phyloP scores from a whole-genome alignment of 2,113 vertebrate species.

The Lonchura striata region DNA sequence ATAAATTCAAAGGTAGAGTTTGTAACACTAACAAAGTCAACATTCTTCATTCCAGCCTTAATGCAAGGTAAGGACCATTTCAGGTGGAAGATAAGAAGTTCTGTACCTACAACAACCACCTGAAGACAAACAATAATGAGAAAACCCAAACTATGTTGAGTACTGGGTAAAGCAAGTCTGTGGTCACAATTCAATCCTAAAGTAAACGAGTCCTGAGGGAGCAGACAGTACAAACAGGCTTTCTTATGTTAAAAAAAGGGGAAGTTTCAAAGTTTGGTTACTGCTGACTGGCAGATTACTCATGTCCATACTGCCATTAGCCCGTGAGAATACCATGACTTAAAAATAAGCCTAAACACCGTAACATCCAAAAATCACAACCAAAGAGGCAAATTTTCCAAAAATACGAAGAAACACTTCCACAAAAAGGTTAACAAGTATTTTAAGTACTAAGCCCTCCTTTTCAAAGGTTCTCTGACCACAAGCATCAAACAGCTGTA shows the following conservation, averaged over 20 bases:
- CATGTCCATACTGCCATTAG: background rate
- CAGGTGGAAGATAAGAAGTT: background rate
- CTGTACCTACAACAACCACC: background rate
- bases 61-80: background rate
- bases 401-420: background rate
- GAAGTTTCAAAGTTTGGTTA: background rate
- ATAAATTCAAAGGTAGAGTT: background rate
- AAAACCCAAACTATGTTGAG: background rate
- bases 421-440: background rate
- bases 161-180: background rate
- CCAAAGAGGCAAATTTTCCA: background rate
- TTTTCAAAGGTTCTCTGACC: background rate
- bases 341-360: background rate
- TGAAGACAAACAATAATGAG: background rate
- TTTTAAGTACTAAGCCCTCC: background rate
- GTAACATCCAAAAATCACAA: background rate
- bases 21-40: background rate
- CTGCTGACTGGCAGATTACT: background rate
- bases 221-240: background rate
- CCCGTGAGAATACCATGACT: background rate
- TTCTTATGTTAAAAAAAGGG: background rate
- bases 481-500: background rate
- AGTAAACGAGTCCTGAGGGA: background rate
- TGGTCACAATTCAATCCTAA: background rate
- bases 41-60: background rate